Evolutionary conservation across 2,888 invertebrate species (phyloP), one percentile per base, ranked within the genome.

Genomic region (Thymelicus sylvestris): DNA sequence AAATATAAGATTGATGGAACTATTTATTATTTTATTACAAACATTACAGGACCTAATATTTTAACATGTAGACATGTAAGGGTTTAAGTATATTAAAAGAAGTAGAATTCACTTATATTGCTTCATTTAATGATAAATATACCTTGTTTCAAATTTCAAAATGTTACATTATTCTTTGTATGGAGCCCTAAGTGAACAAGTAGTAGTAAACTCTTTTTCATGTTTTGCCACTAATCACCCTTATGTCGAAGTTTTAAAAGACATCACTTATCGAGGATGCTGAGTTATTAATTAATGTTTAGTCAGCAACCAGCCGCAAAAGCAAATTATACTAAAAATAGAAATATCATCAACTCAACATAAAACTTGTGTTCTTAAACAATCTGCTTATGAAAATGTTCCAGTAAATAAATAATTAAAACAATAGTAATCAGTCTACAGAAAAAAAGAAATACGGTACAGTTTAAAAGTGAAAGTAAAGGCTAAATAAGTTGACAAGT

Each of bases 391-490:
- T 7, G 15, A n/a, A 15, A 15, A 44, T 12, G 12, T 44, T 44
- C 12, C 15, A 7, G 0, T 15, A 7, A 55, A 38, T 38, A 31
- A 31, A 13, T 38, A 57, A 31, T 57, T 57, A 38, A 5, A 57
- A 57, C 13, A 55, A 39, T 65, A 65, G 41, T 39, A 44, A 41
- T 52, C 24, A 15, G 1, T 38, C 5, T 39, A 44, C 13, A 19
- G 2, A 8, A 39, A 60, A 31, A n/a, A 60, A 19, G 24, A 31
- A 7, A 48, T 31, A 48, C 63, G 13, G 48, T 48, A 19, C 63
- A 63, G 10, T 67, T 67, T 60, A 48, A 70, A 65, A 70, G 70
- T 70, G 70, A 70, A 70, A 70, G 70, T 70, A 60, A 41, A 41
- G 60, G 12, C 70, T 60, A 70, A 60, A 41, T 60, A 60, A 65